Base-by-base conservation (phyloP, 2,113 vertebrate species). In the Pachyramphus minor region DNA sequence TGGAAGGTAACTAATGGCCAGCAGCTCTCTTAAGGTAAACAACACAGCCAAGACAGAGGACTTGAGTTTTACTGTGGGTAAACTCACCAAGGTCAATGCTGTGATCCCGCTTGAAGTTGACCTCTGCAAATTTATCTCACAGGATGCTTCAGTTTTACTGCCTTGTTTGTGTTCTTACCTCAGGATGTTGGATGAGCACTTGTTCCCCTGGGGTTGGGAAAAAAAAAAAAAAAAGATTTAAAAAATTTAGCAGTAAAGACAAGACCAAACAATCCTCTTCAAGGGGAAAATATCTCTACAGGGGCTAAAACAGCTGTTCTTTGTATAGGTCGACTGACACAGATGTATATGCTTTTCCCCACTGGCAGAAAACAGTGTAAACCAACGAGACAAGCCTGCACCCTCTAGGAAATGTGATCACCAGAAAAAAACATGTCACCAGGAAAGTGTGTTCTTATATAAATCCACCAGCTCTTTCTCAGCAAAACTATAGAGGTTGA, bases 231-330 rank as follows among this genome's bases (percentile, higher is more conserved):
- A 67, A 75, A 30, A 41, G 1, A 27, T 71, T 69, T 1, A 4
- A 93, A 88, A 86, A 63, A 63, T 56, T 58, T 47, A 89, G 27
- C 69, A 68, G 68, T 58, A 84, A 74, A 89, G 77, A 55, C 96
- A 95, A 94, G 87, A 95, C 91, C 95, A 93, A 96, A 96, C 90
- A 90, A 80, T 49, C 55, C 68, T 88, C 82, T 94, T 78, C 18
- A 63, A 87, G 92, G 37, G 37, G 41, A 94, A 91, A 92, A 93
- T 72, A 74, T 41, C 80, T 94, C 71, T 45, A 73, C n/a, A 53
- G 75, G 66, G 89, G 33, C 87, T 92, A 87, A 88, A 91, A 0
- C 86, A 97, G 88, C 90, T 93, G 93, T 79, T 95, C 79, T 85
- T 85, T 88, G 84, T 91, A 55, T 76, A 66, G 74, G 60, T 67